Evolutionary conservation across 2,888 invertebrate genomes (phyloP).

Genomic region (Malachius bipustulatus): DNA sequence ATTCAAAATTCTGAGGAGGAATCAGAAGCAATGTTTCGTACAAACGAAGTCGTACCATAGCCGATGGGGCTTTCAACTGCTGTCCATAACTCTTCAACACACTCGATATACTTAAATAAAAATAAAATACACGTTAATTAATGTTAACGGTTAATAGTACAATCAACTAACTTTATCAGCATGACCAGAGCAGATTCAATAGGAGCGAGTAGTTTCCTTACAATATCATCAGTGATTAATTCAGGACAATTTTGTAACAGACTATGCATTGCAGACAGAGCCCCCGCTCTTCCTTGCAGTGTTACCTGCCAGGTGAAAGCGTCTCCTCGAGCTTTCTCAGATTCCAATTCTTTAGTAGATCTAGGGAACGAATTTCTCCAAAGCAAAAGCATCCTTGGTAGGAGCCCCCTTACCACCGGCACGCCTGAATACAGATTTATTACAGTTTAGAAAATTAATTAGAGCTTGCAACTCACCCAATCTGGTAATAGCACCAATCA

Average conservation of each 20-base stretch:
- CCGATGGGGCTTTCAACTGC: conserved; percentile 86
- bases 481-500: conserved; percentile 94
- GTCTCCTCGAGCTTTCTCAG: conserved; percentile 91
- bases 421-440: too few relatives aligned
- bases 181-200: conserved; percentile 93
- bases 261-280: conserved; percentile 90
- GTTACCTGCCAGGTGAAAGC: conserved; percentile 99
- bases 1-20: conserved; percentile 70
- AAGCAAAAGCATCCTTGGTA: conserved; percentile 85
- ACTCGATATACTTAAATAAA: conserved; percentile 56
- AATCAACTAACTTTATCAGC: conserved; percentile 67
- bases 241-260: conserved; percentile 85
- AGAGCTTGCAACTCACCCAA: conserved; percentile 46
- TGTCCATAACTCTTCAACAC: conserved; percentile 84
- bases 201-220: conserved; percentile 75
- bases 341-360: conserved; percentile 90
- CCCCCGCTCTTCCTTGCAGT: conserved; percentile 90
- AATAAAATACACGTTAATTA: neutral
- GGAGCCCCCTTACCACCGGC: conserved; percentile 80
- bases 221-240: conserved; percentile 83
- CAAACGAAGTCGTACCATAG: conserved; percentile 82
- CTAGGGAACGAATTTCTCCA: conserved; percentile 98
- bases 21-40: conserved; percentile 77
- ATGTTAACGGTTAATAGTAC: conserved; percentile 4
- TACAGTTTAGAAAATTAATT: conserved; percentile 4